Evolutionary conservation across 2,797 vertebrate genomes (phyloP), one percentile per base, ranked within the genome.

Genomic region (Gouania willdenowi): DNA sequence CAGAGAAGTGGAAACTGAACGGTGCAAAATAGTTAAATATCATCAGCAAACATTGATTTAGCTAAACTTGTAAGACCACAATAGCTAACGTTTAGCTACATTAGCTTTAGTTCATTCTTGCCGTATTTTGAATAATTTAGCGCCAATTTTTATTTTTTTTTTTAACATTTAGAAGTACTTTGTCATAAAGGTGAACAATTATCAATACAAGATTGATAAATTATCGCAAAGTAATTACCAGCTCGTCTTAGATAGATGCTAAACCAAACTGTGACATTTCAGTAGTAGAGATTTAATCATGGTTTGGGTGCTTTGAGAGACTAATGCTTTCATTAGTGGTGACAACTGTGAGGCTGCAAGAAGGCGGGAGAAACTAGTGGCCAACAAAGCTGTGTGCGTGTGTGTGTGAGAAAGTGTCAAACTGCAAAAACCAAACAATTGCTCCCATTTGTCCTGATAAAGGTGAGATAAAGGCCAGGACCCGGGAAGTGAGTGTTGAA

Each of bases 181-280:
- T 72, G 67, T 82, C 74, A n/a, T n/a, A n/a, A 72, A 82, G 78
- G 73, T 86, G 66, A 86, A 75, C 75, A 83, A 82, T 87, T 86
- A 81, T 80, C 76, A 74, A 79, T 79, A 67, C 58, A 57, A 77
- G 71, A 74, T 67, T 63, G 87, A 87, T 85, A 84, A 78, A 88
- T 88, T 78, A 80, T 49, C 49, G 34, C 49, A 79, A 75, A 68
- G 50, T 77, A 83, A 87, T 89, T 83, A 86, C 63, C 49, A 38
- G 62, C 31, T 33, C 38, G 25, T 48, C 57, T 53, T 63, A 77
- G 76, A 55, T 64, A 56, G 52, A 70, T 36, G 56, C 48, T 66
- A 60, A 43, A 30, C 48, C 36, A 64, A 74, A 73, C 50, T 53
- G 13, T 71, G 60, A 61, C 56, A 66, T 78, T 85, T 80, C 36